phyloP scores from a whole-genome alignment of 1,140 invertebrate species.

The Artemia franciscana region DNA sequence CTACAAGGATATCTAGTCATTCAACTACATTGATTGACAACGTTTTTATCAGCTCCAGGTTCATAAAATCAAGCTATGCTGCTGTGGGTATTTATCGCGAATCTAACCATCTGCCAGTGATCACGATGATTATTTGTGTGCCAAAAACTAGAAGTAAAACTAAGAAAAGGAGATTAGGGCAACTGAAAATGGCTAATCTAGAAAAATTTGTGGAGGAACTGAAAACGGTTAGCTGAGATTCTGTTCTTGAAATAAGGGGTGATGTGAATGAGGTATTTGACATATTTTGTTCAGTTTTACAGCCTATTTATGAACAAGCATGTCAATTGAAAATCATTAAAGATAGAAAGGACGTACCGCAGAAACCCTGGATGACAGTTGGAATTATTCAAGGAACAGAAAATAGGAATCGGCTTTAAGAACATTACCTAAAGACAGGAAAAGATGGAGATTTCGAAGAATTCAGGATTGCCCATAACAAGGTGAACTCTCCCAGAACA shows the following conservation, averaged over 20 bases:
- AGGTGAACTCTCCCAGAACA: no score
- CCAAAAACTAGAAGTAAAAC: not conserved
- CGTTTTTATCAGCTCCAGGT: not conserved
- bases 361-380: not conserved
- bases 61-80: no score
- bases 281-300: no score
- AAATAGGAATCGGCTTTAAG: not conserved
- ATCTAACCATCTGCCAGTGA: not conserved
- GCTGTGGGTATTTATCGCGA: not conserved
- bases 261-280: no score
- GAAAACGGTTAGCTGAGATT: not conserved
- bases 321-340: not conserved
- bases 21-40: no score
- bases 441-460: not conserved
- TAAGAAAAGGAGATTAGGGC: no score
- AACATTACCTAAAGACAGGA: not conserved
- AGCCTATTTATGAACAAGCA: not conserved
- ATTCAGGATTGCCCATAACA: no score
- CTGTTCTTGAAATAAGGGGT: not conserved
- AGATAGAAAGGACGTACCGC: not conserved
- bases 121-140: not conserved
- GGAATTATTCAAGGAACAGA: not conserved
- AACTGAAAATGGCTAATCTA: not conserved
- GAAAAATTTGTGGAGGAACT: not conserved
- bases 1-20: no score